Percentiles rank a stretch among this genome's conserved stretches.
These are phyloP conservation scores for Drosophila albomicans DNA, from an alignment of 1,140 invertebrate genomes.

Conservation along the genomic window DNA sequence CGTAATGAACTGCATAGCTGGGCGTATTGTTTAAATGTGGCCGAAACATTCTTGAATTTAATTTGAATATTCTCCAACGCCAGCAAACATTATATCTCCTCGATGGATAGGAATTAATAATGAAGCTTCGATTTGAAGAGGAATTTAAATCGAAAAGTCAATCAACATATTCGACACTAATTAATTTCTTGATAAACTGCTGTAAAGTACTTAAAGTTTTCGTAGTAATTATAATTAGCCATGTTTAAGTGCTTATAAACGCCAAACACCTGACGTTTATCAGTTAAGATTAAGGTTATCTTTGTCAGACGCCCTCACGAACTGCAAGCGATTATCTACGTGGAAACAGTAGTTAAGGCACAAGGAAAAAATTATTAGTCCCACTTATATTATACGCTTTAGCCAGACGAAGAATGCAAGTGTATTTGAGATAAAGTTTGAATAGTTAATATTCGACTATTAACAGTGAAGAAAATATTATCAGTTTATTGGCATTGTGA, in stretches of 20 bases:
- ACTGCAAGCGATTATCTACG: slow-evolving; percentile 1
- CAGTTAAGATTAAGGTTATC: slow-evolving; percentile 27
- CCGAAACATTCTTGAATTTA: slow-evolving; percentile 5
- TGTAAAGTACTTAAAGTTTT: slow-evolving; percentile 4
- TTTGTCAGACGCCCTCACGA: background rate
- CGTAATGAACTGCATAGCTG: slow-evolving; percentile 3
- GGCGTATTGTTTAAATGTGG: slow-evolving; percentile 15
- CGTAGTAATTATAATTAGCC: background rate
- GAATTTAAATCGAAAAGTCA: slow-evolving; percentile 6
- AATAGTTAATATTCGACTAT: background rate
- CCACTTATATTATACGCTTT: background rate
- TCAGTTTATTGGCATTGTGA: too few species aligned
- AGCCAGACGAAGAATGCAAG: background rate
- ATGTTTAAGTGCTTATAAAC: background rate
- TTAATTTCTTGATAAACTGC: slow-evolving; percentile 5
- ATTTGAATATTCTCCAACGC: slow-evolving; percentile 4
- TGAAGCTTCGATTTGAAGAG: background rate
- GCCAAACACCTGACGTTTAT: background rate
- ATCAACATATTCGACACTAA: background rate
- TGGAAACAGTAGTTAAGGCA: background rate
- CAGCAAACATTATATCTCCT: slow-evolving; percentile 12
- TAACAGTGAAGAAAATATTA: background rate
- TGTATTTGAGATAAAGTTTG: background rate
- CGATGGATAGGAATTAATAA: background rate
- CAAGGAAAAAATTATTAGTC: slow-evolving; percentile 22